phyloP scores from a whole-genome alignment of 64 coral and sea anemone species.

The Montipora efflorescens region DNA sequence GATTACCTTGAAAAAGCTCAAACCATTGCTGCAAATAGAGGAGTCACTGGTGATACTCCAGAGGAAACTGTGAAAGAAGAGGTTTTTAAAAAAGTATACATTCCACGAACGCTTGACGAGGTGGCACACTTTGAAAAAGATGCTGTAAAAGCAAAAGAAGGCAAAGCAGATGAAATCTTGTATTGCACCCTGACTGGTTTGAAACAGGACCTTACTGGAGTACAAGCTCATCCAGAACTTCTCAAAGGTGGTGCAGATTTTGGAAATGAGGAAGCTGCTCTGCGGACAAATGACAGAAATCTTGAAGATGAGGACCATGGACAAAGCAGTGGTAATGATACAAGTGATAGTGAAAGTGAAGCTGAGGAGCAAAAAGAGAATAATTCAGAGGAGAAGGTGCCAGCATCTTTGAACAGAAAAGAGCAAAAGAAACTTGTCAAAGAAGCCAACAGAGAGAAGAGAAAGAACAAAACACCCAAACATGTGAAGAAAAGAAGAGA shows the following conservation, averaged over 20 bases:
- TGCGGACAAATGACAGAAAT: background rate
- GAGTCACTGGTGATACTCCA: slow-evolving; percentile 27
- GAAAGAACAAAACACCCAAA: slow-evolving; percentile 73
- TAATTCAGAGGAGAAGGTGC: background rate
- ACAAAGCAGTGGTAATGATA: background rate
- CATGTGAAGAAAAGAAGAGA: slow-evolving; percentile 82
- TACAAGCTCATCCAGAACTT: slow-evolving; percentile 39
- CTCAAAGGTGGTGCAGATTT: background rate
- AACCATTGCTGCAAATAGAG: slow-evolving; percentile 73
- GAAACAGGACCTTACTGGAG: slow-evolving; percentile 63
- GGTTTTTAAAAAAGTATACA: slow-evolving; percentile 90
- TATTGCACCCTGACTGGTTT: slow-evolving; percentile 64
- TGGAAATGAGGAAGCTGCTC: background rate
- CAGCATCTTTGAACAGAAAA: slow-evolving; percentile 43
- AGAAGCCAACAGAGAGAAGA: slow-evolving; percentile 75
- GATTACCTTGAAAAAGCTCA: slow-evolving; percentile 95
- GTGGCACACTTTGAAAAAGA: slow-evolving; percentile 79
- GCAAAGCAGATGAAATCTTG: slow-evolving; percentile 62
- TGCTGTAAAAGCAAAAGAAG: slow-evolving; percentile 59
- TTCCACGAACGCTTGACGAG: slow-evolving; percentile 68
- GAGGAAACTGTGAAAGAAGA: slow-evolving; percentile 84
- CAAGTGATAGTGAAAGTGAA: slow-evolving; percentile 23
- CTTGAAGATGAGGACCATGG: background rate
- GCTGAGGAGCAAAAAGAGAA: slow-evolving; percentile 1
- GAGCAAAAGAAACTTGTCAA: slow-evolving; percentile 80